Percentiles rank a stretch among this genome's conserved stretches.
Evolutionary conservation across 2,113 vertebrate species (phyloP).

Genomic region (Gallinago undulata): DNA sequence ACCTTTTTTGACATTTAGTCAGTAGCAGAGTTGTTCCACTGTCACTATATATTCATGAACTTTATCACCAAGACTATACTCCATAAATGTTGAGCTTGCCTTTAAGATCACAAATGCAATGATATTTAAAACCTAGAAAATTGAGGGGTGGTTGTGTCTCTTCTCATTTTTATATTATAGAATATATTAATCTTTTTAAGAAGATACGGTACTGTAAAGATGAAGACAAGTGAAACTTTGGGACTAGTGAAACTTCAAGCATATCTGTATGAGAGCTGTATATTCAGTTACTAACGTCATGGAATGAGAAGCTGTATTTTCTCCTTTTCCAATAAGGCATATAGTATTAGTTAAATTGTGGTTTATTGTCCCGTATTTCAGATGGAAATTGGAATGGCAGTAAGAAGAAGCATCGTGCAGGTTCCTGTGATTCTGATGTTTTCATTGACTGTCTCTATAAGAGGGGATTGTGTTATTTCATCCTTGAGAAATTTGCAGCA

Average conservation of each 20-base stretch:
- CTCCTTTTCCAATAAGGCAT: not conserved
- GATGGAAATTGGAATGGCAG: not conserved
- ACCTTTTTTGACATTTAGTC: slow-evolving; percentile 67
- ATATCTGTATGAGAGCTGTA: not conserved
- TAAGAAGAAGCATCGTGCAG: not conserved
- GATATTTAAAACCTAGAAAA: slow-evolving; percentile 6
- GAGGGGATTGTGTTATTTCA: not conserved
- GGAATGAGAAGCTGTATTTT: not conserved
- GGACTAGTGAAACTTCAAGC: not conserved
- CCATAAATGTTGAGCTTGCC: slow-evolving; percentile 45
- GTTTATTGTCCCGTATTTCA: not conserved
- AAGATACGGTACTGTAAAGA: not conserved
- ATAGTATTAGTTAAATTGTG: not conserved
- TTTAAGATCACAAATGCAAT: slow-evolving; percentile 10
- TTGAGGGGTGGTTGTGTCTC: not conserved
- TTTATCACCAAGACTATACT: slow-evolving; percentile 56
- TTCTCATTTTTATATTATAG: not conserved
- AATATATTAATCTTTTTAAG: not conserved
- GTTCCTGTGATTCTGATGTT: not conserved
- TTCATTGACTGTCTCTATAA: not conserved
- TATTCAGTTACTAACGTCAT: not conserved
- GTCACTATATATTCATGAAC: slow-evolving; percentile 65
- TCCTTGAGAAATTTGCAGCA: not conserved
- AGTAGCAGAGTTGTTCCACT: slow-evolving; percentile 56
- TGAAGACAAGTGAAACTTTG: not conserved